These are phyloP conservation scores for Crotalus horridus DNA, from an alignment of 2,113 vertebrate species.

Conservation along the genomic window DNA sequence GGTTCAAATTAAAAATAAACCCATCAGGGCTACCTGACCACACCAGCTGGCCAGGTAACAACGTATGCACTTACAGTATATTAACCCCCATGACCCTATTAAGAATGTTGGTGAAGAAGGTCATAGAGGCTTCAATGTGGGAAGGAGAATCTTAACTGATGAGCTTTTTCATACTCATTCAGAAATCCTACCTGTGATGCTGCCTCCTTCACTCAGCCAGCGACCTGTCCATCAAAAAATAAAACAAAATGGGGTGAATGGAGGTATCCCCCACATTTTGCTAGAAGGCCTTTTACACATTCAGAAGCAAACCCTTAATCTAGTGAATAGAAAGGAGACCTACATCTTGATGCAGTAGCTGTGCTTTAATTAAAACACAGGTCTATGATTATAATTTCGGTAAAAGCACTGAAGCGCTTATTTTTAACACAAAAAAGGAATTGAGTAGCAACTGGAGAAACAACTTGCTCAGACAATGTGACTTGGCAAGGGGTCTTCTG, in stretches of 20 bases:
- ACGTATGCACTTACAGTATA: neutral
- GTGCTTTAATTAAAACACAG: neutral
- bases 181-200: neutral
- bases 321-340: conserved; percentile 16
- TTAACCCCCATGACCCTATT: neutral
- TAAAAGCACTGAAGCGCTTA: neutral
- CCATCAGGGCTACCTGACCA: neutral
- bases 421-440: neutral
- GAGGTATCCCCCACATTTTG: neutral
- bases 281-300: neutral
- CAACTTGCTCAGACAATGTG: conserved; percentile 14
- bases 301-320: neutral
- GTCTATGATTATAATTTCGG: neutral
- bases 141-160: neutral
- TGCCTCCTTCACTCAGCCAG: neutral
- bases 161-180: neutral
- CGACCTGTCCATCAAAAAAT: neutral
- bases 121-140: neutral
- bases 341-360: conserved; percentile 5
- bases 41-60: neutral
- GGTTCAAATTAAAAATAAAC: neutral
- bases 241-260: neutral
- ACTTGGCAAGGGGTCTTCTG: conserved; percentile 12
- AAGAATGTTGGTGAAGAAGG: neutral
- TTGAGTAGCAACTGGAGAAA: conserved; percentile 36